Conservation (phyloP, 64 coral and sea anemone species). For the Pocillopora damicornis region DNA sequence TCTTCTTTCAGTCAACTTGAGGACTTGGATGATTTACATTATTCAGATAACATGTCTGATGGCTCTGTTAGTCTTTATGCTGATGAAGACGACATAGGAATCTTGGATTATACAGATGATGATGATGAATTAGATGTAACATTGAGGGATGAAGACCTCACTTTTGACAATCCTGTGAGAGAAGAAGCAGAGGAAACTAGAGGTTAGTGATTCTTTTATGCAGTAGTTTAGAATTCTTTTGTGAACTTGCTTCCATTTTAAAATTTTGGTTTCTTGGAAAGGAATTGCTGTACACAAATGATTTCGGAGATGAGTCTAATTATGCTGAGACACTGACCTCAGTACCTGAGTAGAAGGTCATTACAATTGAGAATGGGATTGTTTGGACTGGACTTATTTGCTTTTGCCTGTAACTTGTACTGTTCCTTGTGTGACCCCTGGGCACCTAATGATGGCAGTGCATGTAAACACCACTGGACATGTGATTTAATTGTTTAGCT, state of each 20-base stretch:
- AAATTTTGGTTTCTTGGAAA: no score
- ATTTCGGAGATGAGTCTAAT: no score
- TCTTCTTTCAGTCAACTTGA: background rate
- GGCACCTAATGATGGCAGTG: no score
- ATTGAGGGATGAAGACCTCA: slow-evolving; percentile 7
- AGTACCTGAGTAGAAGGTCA: no score
- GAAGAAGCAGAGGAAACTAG: background rate
- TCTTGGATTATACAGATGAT: slow-evolving; percentile 2
- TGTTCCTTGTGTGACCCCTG: no score
- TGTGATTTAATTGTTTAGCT: no score
- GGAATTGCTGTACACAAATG: no score
- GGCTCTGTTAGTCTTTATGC: background rate
- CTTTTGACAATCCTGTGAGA: slow-evolving; percentile 16
- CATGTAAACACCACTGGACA: no score
- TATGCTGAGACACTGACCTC: no score
- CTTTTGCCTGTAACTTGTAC: no score
- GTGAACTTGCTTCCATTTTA: background rate
- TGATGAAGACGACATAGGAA: background rate
- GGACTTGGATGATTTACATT: background rate
- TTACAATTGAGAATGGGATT: no score
- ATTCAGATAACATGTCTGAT: background rate
- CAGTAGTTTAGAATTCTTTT: background rate
- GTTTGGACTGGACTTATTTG: no score
- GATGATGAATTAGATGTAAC: slow-evolving; percentile 18
- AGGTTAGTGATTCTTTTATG: background rate